Evolutionary conservation across 2,888 invertebrate genomes (phyloP).

Genomic region (Andricus curvator): DNA sequence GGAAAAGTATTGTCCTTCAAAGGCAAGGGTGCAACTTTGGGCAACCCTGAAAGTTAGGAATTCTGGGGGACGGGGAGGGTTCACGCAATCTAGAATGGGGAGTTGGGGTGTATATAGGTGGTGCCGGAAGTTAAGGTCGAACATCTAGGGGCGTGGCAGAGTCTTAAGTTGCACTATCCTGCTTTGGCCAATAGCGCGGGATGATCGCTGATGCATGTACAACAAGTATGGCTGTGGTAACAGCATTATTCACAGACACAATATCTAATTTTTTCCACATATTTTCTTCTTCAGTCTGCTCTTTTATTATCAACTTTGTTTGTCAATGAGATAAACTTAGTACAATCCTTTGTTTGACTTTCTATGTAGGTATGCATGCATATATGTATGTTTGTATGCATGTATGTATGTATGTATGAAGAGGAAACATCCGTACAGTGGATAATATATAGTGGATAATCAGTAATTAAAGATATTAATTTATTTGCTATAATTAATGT

Average conservation of each 20-base stretch:
- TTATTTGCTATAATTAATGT: too few species aligned
- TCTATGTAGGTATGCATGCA: too few species aligned
- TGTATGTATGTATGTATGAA: too few species aligned
- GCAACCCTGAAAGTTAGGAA: conserved; percentile 55
- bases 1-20: conserved; percentile 65
- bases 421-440: too few species aligned
- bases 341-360: too few species aligned
- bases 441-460: too few species aligned
- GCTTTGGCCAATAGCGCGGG: conserved; percentile 55
- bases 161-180: conserved; percentile 60
- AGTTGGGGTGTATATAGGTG: conserved; percentile 65
- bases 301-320: background rate
- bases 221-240: background rate
- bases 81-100: conserved; percentile 52
- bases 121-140: conserved; percentile 65
- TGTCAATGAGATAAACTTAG: too few species aligned
- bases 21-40: conserved; percentile 55
- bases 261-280: background rate
- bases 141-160: conserved; percentile 70
- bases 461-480: too few species aligned
- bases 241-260: background rate
- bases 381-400: too few species aligned
- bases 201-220: background rate
- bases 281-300: too few species aligned
- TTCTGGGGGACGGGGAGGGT: conserved; percentile 56